A percentile compares a stretch with the other conserved stretches of the same genome.
phyloP scores from a whole-genome alignment of 2,113 vertebrate genomes.

The Aptenodytes patagonicus region DNA sequence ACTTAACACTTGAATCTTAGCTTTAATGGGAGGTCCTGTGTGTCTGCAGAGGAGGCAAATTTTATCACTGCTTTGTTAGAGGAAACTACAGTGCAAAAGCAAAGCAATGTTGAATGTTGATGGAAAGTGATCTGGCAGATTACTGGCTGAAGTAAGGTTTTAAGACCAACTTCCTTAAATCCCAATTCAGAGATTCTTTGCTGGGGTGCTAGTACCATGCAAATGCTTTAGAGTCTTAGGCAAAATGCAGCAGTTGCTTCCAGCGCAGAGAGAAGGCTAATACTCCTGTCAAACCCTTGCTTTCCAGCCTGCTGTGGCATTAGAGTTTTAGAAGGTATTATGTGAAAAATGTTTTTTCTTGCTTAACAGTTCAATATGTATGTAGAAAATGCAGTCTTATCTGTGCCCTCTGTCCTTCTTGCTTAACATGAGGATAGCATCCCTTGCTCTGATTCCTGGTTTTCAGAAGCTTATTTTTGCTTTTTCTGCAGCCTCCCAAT shows the following conservation, averaged over 20 bases:
- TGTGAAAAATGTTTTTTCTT: background rate
- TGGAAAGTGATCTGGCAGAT: background rate
- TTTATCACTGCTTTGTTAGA: background rate
- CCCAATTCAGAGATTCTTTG: background rate
- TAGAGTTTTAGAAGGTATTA: background rate
- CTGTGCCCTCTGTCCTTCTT: background rate
- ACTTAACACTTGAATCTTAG: background rate
- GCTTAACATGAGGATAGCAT: background rate
- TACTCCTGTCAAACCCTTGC: background rate
- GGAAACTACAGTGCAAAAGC: background rate
- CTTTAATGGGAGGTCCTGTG: background rate
- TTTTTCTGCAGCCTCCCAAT: background rate
- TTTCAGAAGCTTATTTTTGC: background rate
- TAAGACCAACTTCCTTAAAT: background rate
- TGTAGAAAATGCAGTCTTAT: background rate
- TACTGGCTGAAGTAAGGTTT: background rate
- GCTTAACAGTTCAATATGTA: background rate
- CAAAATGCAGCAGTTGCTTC: background rate
- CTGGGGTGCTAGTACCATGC: background rate
- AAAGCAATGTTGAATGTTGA: background rate
- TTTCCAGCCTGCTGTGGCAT: background rate
- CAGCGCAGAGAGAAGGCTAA: background rate
- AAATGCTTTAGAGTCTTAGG: background rate
- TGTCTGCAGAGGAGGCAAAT: background rate
- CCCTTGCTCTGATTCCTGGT: background rate